Percentiles rank a stretch among this genome's conserved stretches.
These are phyloP conservation scores for Cassiopea andromeda DNA, from an alignment of 30 jellyfish, hydroid and myxozoan species.

Conservation along the genomic window DNA sequence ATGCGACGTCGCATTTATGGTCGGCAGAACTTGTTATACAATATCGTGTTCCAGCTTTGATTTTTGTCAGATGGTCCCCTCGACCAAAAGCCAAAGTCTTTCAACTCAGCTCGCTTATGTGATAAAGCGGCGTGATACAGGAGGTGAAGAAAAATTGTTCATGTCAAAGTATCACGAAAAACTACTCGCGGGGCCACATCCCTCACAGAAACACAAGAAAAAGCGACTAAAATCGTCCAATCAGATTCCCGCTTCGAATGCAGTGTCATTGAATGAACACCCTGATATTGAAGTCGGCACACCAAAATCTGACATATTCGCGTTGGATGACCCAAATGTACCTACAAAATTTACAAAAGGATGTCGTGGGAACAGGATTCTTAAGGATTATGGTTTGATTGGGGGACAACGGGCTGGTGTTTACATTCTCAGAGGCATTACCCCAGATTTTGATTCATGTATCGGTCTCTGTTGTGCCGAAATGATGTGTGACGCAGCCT, in stretches of 20 bases:
- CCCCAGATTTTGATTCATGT: slow-evolving; percentile 94
- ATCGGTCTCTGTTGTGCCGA: slow-evolving; percentile 94
- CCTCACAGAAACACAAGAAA: slow-evolving; percentile 31
- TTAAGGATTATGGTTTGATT: slow-evolving; percentile 77
- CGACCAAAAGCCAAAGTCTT: slow-evolving; percentile 46
- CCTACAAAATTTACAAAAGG: slow-evolving; percentile 78
- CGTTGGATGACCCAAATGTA: slow-evolving; percentile 87
- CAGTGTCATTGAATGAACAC: slow-evolving; percentile 23
- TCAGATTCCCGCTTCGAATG: not conserved
- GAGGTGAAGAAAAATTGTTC: slow-evolving; percentile 67
- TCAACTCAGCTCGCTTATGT: slow-evolving; percentile 97
- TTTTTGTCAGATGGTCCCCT: slow-evolving; percentile 90
- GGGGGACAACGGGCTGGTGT: slow-evolving; percentile 99
- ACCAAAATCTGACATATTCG: slow-evolving; percentile 73
- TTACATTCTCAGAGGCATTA: slow-evolving; percentile 88
- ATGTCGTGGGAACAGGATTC: slow-evolving; percentile 76
- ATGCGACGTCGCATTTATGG: slow-evolving; percentile 97
- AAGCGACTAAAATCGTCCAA: not conserved
- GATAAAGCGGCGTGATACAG: slow-evolving; percentile 66
- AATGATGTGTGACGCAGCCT: slow-evolving; percentile 97
- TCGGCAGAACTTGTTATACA: slow-evolving; percentile 93
- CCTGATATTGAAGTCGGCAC: slow-evolving; percentile 55
- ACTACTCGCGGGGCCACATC: slow-evolving; percentile 56
- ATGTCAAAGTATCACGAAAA: slow-evolving; percentile 75
- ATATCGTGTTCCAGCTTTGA: slow-evolving; percentile 94